These are phyloP conservation scores for Spea hammondii DNA, from an alignment of 2,797 vertebrate species.

Conservation along the genomic window DNA sequence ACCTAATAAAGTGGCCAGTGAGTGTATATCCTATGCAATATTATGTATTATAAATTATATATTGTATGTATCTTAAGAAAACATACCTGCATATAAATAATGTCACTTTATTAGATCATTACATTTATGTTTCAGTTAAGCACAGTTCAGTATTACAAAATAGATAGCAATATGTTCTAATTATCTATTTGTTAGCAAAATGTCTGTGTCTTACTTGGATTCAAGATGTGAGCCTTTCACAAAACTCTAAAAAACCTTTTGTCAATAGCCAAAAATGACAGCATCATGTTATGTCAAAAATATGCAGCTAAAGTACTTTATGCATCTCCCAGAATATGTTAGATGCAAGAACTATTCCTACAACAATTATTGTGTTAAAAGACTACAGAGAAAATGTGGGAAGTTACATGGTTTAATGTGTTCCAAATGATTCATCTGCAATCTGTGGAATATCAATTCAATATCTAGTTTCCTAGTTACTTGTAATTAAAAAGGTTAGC, in stretches of 20 bases:
- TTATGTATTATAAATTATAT: too few relatives aligned
- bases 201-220: constrained; percentile 19
- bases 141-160: constrained; percentile 32
- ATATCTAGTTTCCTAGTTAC: constrained; percentile 31
- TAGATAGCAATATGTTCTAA: constrained; percentile 36
- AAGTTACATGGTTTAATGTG: constrained; percentile 21
- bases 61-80: too few relatives aligned
- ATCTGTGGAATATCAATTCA: constrained; percentile 36
- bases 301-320: constrained; percentile 13
- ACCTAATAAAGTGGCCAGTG: too few relatives aligned
- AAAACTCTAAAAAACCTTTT: constrained; percentile 21
- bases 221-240: constrained; percentile 38
- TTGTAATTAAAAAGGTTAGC: constrained; percentile 28
- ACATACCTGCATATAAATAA: too few relatives aligned
- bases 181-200: constrained; percentile 33
- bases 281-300: constrained; percentile 33
- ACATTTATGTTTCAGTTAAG: constrained; percentile 2
- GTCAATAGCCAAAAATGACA: constrained; percentile 27
- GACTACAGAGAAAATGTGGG: constrained; percentile 14
- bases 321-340: constrained; percentile 15
- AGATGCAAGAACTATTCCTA: background rate
- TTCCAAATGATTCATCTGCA: constrained; percentile 28
- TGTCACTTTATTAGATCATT: too few relatives aligned
- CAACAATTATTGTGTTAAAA: constrained; percentile 13
- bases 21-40: too few relatives aligned